Evolutionary conservation across 92 coral and sea anemone genomes (phyloP).

Genomic region (Epizoanthus rinbou): DNA sequence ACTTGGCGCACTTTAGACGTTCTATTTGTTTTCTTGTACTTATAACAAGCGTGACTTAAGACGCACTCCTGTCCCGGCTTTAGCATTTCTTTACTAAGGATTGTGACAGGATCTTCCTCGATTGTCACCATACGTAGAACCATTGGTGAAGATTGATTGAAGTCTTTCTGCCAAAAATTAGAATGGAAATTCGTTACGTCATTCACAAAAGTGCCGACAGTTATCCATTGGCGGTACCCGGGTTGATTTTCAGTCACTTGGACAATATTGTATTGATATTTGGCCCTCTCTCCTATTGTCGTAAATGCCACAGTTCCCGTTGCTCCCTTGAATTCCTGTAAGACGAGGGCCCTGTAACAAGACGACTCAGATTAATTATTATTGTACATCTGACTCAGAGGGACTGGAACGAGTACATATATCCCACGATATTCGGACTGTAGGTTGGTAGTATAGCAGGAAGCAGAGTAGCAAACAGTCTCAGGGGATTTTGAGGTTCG

Average conservation of each 20-base stretch:
- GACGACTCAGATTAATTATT: not conserved
- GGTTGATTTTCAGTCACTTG: slow-evolving; percentile 21
- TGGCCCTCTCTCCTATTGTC: slow-evolving; percentile 51
- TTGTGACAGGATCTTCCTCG: slow-evolving; percentile 67
- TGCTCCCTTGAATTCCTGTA: slow-evolving; percentile 49
- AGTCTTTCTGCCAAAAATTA: slow-evolving; percentile 59
- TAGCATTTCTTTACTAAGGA: slow-evolving; percentile 42
- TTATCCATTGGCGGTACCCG: slow-evolving; percentile 47
- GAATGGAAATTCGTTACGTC: slow-evolving; percentile 29
- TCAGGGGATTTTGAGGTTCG: no score
- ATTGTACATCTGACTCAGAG: not conserved
- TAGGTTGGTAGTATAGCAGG: no score
- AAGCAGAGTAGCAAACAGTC: no score
- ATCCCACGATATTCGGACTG: no score
- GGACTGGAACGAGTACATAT: no score
- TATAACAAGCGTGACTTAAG: slow-evolving; percentile 58
- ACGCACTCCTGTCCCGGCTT: slow-evolving; percentile 55
- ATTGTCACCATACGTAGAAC: slow-evolving; percentile 61
- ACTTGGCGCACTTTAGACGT: slow-evolving; percentile 25
- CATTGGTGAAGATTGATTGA: slow-evolving; percentile 6
- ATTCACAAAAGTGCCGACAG: slow-evolving; percentile 56
- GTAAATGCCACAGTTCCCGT: slow-evolving; percentile 57
- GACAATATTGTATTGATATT: slow-evolving; percentile 55
- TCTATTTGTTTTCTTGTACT: slow-evolving; percentile 35
- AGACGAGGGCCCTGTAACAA: slow-evolving; percentile 30